A percentile compares a stretch with the other conserved stretches of the same genome.
Conservation (phyloP, 2,113 vertebrate species). For the Eupsittula cactorum region DNA sequence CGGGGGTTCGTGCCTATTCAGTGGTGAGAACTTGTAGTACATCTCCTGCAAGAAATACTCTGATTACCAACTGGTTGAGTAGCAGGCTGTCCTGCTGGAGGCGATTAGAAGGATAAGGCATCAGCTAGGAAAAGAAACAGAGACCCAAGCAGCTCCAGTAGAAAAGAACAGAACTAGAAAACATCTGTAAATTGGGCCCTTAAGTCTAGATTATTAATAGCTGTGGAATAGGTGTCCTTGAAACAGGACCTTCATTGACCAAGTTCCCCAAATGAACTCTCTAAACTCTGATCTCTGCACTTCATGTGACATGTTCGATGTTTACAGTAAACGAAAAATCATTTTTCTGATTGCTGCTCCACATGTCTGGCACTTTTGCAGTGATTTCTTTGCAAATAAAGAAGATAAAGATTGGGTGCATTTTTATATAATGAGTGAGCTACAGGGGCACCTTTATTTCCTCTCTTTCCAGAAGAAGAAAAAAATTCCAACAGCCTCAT, state of each 20-base stretch:
- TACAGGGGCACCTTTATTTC: background rate
- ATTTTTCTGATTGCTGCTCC: background rate
- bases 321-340: background rate
- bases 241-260: background rate
- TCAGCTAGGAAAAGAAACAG: background rate
- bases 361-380: background rate
- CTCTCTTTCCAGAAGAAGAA: background rate
- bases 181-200: background rate
- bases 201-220: background rate
- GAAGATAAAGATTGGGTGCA: background rate
- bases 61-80: background rate
- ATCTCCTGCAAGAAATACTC: background rate
- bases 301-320: background rate
- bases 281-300: background rate
- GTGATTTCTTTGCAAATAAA: background rate
- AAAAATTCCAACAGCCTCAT: background rate
- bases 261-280: background rate
- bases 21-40: background rate
- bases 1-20: accelerated
- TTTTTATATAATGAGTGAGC: background rate
- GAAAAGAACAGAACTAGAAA: background rate
- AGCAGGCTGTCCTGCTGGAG: background rate
- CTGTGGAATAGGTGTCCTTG: background rate
- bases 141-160: background rate
- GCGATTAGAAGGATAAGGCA: background rate